Percentiles rank a stretch among this genome's conserved stretches.
Evolutionary conservation across 2,113 vertebrate genomes (phyloP).

Genomic region (Platichthys flesus): DNA sequence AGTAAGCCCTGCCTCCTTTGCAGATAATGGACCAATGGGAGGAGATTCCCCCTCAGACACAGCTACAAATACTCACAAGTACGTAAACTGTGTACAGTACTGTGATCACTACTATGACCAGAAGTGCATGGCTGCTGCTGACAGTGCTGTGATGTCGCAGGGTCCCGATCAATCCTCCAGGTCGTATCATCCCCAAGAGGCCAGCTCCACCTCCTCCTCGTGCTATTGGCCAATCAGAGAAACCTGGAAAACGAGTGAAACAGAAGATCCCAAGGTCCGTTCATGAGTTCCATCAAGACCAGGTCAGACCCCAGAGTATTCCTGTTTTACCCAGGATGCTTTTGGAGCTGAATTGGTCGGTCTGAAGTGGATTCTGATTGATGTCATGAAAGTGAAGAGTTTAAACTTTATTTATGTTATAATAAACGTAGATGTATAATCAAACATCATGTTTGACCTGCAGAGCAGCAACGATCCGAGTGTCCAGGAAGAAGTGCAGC

Average conservation of each 20-base stretch:
- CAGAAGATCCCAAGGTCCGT: conserved; percentile 70
- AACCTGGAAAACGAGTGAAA: conserved; percentile 37
- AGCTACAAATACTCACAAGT: conserved; percentile 12
- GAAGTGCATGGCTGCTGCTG: background rate
- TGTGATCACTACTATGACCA: too few relatives aligned
- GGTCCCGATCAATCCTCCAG: background rate
- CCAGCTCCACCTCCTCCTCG: conserved; percentile 35
- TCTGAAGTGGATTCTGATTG: background rate
- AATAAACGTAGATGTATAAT: too few relatives aligned
- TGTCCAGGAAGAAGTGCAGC: conserved; percentile 74
- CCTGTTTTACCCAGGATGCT: background rate
- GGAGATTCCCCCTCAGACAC: background rate
- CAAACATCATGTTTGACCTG: background rate
- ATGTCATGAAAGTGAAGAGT: too few relatives aligned
- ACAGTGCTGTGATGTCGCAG: background rate
- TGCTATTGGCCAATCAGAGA: conserved; percentile 8
- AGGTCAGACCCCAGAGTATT: background rate
- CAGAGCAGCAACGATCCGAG: conserved; percentile 81
- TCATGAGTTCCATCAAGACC: background rate
- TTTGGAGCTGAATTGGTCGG: background rate
- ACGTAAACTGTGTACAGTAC: background rate
- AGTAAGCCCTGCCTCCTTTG: background rate
- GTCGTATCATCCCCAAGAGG: conserved; percentile 20
- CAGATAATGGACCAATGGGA: background rate
- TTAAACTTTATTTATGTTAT: too few relatives aligned